Base-by-base conservation (phyloP, 2,113 vertebrate species). In the Gopherus flavomarginatus region DNA sequence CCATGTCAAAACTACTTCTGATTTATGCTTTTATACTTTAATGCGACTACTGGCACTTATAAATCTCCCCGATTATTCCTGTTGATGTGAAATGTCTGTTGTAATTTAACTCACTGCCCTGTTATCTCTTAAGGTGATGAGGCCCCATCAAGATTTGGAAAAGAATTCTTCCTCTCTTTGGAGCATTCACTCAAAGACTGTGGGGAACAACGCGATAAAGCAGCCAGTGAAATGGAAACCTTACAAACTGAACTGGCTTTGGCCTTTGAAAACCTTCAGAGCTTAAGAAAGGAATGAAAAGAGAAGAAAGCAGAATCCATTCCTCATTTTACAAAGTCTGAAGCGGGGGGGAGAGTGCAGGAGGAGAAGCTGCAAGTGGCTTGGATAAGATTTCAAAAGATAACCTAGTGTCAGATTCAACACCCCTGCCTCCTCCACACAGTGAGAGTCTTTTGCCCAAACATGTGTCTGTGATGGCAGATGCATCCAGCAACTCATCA, bases 91-190 rank as follows among this genome's bases (percentile, higher is more conserved):
- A 95, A 78, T 78, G 53, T 83, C 78, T 96, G 79, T 62, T 94
- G 62, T 53, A 84, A 84, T 96, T 89, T 87, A 84, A 49, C 35
- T 78, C 26, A 47, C 35, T 92, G 78, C 88, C 86, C 79, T 96
- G 80, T 93, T 72, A 50, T 83, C 53, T 59, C 83, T 95, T 47
- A 92, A 97, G 96, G 97, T 94, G 95, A 95, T 52, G 96, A 96
- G 79, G 96, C 93, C 42, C 85, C 97, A 81, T 96, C 93, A 38
- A 97, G 87, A 44, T 95, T 96, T 69, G 94, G 96, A 50, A 95
- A 83, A 53, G 96, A 97, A 65, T 98, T 98, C 83, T 98, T 97
- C 83, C 65, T 93, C 29, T 90, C 94, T 87, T 93, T 97, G 88
- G 97, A 98, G 87, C 88, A 53, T 35, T 88, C 95, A 26, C 91